These are phyloP conservation scores for Podarcis lilfordi DNA, from an alignment of 2,797 vertebrate species.

Conservation along the genomic window DNA sequence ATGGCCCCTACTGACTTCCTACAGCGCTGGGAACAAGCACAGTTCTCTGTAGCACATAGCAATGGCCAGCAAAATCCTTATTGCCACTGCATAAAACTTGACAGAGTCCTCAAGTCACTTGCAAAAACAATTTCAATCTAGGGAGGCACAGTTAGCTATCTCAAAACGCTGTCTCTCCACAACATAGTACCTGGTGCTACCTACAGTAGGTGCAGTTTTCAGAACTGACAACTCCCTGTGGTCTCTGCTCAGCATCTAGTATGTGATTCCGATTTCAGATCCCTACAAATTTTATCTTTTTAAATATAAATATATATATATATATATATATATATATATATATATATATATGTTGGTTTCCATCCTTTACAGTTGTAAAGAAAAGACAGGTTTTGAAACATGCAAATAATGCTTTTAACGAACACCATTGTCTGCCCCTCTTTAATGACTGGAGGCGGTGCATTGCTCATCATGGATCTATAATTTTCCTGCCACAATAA, in stretches of 20 bases:
- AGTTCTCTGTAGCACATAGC: not conserved
- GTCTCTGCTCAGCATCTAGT: not conserved
- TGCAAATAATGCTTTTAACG: not conserved
- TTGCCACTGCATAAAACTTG: not conserved
- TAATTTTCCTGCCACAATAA: not conserved
- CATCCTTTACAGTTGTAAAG: not conserved
- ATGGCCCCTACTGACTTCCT: too few relatives aligned
- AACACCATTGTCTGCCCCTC: not conserved
- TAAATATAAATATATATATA: not conserved
- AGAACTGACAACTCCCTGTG: not conserved
- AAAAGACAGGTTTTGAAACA: not conserved
- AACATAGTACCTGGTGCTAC: not conserved
- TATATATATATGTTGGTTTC: not conserved
- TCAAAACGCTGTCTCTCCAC: not conserved
- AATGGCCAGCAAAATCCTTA: not conserved
- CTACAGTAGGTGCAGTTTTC: not conserved
- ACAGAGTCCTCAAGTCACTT: not conserved
- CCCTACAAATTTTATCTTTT: not conserved
- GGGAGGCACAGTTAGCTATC: not conserved
- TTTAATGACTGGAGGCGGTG: not conserved
- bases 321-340: not conserved
- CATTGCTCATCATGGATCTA: not conserved
- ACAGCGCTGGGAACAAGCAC: too few relatives aligned
- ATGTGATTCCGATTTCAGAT: not conserved
- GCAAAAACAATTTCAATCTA: not conserved